Evolutionary conservation across 2,797 vertebrate species (phyloP), one percentile per base, ranked within the genome.

Genomic region (Microhierax caerulescens): DNA sequence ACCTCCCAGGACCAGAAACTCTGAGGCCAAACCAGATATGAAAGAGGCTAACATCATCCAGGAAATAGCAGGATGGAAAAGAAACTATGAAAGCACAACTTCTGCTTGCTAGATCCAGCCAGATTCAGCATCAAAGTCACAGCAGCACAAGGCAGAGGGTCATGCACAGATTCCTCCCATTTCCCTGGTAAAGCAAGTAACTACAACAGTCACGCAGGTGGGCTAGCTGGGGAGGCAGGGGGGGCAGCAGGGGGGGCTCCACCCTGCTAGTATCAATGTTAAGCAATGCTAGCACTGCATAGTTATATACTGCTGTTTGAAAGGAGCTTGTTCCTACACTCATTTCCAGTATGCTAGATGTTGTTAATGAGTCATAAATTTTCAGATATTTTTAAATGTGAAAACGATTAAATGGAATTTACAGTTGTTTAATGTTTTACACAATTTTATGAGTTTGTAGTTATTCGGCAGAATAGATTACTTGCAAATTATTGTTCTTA

Each of bases 181-280:
- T 88, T 67, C 43, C 13, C 43, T n/a, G 12, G 36, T 11, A 51
- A 60, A 73, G 54, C 0, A 2, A 67, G 37, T 24, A 50, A 60
- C 11, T n/a, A 51, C 83, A 67, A 11, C 18, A 25, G 13, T 25
- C 51, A 16, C 2, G 2, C 8, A 37, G 27, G 17, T 43, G 34
- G 9, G 16, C 21, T 20, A 10, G 19, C 8, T 4, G 24, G 13
- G 12, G 5, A 64, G 39, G 32, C 0, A 1, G 16, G 8, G 11
- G 21, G 43, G 47, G 20, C 24, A 50, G 4, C 0, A 0, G 20
- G 7, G 7, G 9, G 5, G 5, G 41, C 19, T 75, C 30, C n/a
- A 28, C 23, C 48, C 34, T 28, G 24, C 13, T 53, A 24, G 23
- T 43, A 39, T 11, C 17, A 11, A 13, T 13, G 10, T 36, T 19